Percentiles rank a stretch among this genome's conserved stretches.
These are phyloP conservation scores for Kryptolebias marmoratus DNA, from an alignment of 2,113 vertebrate species.

Conservation along the genomic window DNA sequence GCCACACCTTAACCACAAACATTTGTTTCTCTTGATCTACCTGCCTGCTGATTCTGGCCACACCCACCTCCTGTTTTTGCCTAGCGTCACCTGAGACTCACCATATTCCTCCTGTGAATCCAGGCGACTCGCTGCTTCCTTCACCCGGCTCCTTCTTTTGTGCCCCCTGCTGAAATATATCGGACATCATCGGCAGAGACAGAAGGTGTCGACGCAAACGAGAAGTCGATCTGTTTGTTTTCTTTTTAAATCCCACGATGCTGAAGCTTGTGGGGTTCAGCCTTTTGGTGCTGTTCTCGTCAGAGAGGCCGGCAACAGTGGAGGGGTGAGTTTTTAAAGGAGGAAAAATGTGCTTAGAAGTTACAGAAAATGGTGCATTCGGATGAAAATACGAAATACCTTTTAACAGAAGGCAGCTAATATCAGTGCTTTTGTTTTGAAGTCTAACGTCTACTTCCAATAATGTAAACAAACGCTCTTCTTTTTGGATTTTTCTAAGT, in stretches of 20 bases:
- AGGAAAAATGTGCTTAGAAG: too few relatives aligned
- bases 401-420: too few relatives aligned
- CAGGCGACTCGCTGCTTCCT: background rate
- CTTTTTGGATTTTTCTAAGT: too few relatives aligned
- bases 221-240: background rate
- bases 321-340: conserved; percentile 47
- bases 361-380: too few relatives aligned
- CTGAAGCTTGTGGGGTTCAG: conserved; percentile 5
- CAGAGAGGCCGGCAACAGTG: background rate
- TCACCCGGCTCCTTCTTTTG: background rate
- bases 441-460: too few relatives aligned
- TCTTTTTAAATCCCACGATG: conserved; percentile 20
- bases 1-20: conserved; percentile 21
- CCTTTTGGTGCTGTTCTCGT: conserved; percentile 39
- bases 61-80: conserved; percentile 52
- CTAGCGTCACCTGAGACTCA: conserved; percentile 37
- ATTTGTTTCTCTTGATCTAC: conserved; percentile 74
- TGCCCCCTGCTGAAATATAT: background rate
- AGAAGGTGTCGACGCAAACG: conserved; percentile 29
- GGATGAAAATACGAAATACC: too few relatives aligned
- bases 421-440: too few relatives aligned
- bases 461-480: too few relatives aligned
- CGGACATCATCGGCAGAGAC: background rate
- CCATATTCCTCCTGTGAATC: conserved; percentile 23
- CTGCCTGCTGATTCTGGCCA: conserved; percentile 67